Evolutionary conservation across 2,888 invertebrate genomes (phyloP).

Genomic region (Habrosyne pyritoides): DNA sequence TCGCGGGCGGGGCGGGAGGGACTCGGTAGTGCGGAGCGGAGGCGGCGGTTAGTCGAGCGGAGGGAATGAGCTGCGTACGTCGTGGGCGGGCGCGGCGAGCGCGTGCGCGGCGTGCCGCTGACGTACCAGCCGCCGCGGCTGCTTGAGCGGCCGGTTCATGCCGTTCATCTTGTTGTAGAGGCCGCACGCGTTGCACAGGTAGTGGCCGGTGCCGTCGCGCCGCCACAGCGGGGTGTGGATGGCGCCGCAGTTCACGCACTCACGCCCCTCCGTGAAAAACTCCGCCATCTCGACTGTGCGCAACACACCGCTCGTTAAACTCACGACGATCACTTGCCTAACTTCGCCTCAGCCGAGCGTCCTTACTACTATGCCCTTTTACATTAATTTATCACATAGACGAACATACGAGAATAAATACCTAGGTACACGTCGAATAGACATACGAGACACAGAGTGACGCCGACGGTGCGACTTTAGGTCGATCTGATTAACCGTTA

Average conservation of each 20-base stretch:
- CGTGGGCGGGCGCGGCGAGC: slow-evolving; percentile 62
- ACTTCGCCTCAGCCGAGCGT: slow-evolving; percentile 35
- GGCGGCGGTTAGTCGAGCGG: slow-evolving; percentile 39
- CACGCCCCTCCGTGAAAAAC: slow-evolving; percentile 96
- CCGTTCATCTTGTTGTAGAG: slow-evolving; percentile 99
- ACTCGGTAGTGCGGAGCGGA: slow-evolving; percentile 11
- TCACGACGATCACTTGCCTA: slow-evolving; percentile 28
- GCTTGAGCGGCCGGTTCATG: slow-evolving; percentile 98
- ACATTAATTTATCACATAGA: not conserved
- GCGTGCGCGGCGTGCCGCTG: slow-evolving; percentile 75
- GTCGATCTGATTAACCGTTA: not conserved
- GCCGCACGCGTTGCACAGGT: slow-evolving; percentile 99
- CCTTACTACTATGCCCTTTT: slow-evolving; percentile 9
- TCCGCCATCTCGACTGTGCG: slow-evolving; percentile 85
- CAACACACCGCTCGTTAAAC: slow-evolving; percentile 44
- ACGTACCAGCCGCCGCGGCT: slow-evolving; percentile 99
- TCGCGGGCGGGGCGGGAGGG: slow-evolving; percentile 29
- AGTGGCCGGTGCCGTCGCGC: slow-evolving; percentile 99
- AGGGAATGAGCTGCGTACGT: slow-evolving; percentile 65
- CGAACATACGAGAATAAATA: not conserved
- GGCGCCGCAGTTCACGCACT: slow-evolving; percentile 99
- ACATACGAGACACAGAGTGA: not conserved
- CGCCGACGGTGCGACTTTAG: not conserved
- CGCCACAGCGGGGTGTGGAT: slow-evolving; percentile 99
- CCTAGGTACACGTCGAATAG: not conserved